A percentile compares a stretch with the other conserved stretches of the same genome.
These are phyloP conservation scores for Ophion obscuratus DNA, from an alignment of 2,888 invertebrate species.

Conservation along the genomic window DNA sequence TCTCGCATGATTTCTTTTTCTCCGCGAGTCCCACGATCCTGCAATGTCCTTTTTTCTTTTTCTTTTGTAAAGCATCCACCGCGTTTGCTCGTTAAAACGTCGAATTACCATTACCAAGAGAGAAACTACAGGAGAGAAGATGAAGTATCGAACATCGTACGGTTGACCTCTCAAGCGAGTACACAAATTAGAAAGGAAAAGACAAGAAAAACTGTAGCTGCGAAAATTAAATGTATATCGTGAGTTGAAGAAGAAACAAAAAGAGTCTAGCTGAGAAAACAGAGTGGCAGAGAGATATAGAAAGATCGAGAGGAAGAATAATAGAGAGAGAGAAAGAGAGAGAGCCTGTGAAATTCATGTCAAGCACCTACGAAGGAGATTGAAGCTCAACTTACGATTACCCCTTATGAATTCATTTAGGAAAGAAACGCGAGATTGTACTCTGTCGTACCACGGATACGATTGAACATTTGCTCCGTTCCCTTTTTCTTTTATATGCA, in stretches of 20 bases:
- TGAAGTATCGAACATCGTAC: slow-evolving; percentile 35
- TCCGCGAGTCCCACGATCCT: slow-evolving; percentile 17
- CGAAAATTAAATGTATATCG: slow-evolving; percentile 27
- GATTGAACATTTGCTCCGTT: slow-evolving; percentile 21
- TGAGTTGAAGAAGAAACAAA: slow-evolving; percentile 29
- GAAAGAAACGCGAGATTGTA: slow-evolving; percentile 50
- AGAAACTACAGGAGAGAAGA: slow-evolving; percentile 40
- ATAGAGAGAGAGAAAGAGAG: slow-evolving; percentile 47
- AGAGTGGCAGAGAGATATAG: slow-evolving; percentile 54
- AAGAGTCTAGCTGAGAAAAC: slow-evolving; percentile 36
- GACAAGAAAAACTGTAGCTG: slow-evolving; percentile 18
- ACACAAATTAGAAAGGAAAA: slow-evolving; percentile 27
- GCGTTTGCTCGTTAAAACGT: slow-evolving; percentile 32
- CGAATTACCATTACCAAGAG: slow-evolving; percentile 12
- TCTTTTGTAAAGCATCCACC: slow-evolving; percentile 28
- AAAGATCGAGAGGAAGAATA: slow-evolving; percentile 33
- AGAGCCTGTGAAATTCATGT: slow-evolving; percentile 60
- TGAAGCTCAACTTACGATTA: slow-evolving; percentile 58
- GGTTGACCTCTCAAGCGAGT: slow-evolving; percentile 32
- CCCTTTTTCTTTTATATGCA: background rate
- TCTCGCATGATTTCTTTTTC: slow-evolving; percentile 5
- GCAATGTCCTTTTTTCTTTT: slow-evolving; percentile 2
- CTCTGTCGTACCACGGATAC: slow-evolving; percentile 50
- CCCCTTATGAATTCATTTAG: slow-evolving; percentile 37
- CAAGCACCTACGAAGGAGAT: slow-evolving; percentile 61